Evolutionary conservation across 2,797 vertebrate species (phyloP).

Genomic region (Silurus lanzhouensis): DNA sequence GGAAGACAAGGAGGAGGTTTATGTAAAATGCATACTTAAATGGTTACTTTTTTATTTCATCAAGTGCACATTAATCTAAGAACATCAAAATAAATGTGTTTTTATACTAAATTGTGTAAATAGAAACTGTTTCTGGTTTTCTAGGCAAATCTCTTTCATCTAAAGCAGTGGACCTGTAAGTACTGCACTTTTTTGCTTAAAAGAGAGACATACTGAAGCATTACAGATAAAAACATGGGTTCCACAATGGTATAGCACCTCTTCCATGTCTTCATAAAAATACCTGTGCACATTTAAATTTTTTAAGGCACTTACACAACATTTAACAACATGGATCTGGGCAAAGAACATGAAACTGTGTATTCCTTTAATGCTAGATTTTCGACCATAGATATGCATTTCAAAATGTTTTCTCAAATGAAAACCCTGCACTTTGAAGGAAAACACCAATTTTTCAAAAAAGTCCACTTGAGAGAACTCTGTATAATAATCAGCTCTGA

Average conservation of each 20-base stretch:
- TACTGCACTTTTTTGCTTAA: conserved; percentile 41
- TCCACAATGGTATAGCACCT: conserved; percentile 6
- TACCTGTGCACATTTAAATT: conserved; percentile 47
- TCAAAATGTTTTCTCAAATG: no score
- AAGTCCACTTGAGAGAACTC: no score
- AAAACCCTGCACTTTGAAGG: no score
- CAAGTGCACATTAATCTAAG: no score
- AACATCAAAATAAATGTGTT: no score
- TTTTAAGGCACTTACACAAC: conserved; percentile 47
- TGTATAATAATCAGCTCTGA: no score
- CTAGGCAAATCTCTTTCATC: neutral
- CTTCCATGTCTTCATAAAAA: conserved; percentile 41
- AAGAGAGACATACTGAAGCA: conserved; percentile 40
- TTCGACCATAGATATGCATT: no score
- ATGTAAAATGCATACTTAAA: no score
- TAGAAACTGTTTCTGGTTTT: neutral
- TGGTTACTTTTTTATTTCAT: no score
- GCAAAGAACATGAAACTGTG: neutral
- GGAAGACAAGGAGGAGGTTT: no score
- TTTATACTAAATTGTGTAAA: neutral
- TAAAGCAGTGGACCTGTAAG: conserved; percentile 39
- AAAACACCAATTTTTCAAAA: no score
- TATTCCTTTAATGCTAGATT: no score
- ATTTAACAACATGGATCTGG: conserved; percentile 28
- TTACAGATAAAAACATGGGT: conserved; percentile 34